Evolutionary conservation across 2,888 invertebrate genomes (phyloP).

Genomic region (Rhaphigaster nebulosa): DNA sequence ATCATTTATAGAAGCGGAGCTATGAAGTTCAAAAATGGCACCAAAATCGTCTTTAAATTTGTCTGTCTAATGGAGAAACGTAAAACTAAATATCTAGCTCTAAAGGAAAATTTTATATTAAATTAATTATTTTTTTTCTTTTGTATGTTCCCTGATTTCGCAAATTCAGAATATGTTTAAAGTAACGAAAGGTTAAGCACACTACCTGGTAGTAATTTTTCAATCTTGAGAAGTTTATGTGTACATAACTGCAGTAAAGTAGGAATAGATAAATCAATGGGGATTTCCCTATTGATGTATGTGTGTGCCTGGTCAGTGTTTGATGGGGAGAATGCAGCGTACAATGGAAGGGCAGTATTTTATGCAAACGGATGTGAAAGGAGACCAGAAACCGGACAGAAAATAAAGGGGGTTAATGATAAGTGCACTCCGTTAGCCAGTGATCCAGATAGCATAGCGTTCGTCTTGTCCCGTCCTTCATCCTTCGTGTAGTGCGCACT

Average conservation of each 20-base stretch:
- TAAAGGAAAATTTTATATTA: too few species aligned
- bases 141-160: too few species aligned
- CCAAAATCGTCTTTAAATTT: too few species aligned
- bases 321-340: background rate
- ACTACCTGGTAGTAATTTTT: too few species aligned
- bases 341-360: background rate
- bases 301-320: background rate
- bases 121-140: too few species aligned
- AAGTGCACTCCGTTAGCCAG: slow-evolving; percentile 12
- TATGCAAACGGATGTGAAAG: slow-evolving; percentile 47
- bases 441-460: background rate
- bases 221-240: too few species aligned
- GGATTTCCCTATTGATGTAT: background rate
- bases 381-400: slow-evolving; percentile 34
- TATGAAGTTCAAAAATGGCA: too few species aligned
- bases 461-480: background rate
- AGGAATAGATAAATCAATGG: background rate
- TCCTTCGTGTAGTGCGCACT: background rate
- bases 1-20: too few species aligned
- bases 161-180: too few species aligned
- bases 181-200: too few species aligned
- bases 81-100: too few species aligned
- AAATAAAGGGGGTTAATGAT: slow-evolving; percentile 43
- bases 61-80: too few species aligned
- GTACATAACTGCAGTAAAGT: background rate